These are phyloP conservation scores for Gambusia holbrooki DNA, from an alignment of 2,113 vertebrate species.

Conservation along the genomic window DNA sequence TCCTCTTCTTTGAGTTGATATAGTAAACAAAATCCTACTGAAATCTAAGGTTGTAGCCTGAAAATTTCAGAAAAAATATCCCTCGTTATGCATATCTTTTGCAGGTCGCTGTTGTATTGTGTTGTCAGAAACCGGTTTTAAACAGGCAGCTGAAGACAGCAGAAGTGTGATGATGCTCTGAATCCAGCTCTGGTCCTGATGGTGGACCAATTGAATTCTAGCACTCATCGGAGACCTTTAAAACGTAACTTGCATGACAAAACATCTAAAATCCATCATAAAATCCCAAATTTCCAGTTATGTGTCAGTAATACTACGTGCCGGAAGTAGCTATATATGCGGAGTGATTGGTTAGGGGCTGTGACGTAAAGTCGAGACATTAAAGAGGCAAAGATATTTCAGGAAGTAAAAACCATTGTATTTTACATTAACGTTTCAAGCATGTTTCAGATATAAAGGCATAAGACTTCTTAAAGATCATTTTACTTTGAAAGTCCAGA, in stretches of 20 bases:
- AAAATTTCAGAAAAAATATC: no score
- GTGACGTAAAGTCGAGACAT: conserved; percentile 10
- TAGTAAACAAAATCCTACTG: no score
- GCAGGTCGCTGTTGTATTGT: neutral
- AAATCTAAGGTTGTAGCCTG: no score
- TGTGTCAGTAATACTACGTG: conserved; percentile 17
- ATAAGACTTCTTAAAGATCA: accelerated
- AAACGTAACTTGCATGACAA: conserved; percentile 14
- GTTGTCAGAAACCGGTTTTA: neutral
- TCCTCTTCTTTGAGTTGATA: no score
- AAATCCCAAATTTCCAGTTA: conserved; percentile 1
- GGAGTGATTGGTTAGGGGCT: conserved; percentile 35
- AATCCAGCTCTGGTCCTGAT: conserved; percentile 61
- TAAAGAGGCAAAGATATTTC: neutral
- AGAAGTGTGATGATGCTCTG: conserved; percentile 29
- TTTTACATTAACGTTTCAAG: conserved; percentile 33
- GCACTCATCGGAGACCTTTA: conserved; percentile 49
- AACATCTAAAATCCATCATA: neutral
- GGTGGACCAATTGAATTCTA: conserved; percentile 48
- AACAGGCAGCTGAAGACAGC: neutral
- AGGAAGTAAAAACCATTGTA: neutral
- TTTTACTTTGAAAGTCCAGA: conserved; percentile 49
- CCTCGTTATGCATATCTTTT: no score
- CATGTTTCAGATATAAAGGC: accelerated
- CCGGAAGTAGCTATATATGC: conserved; percentile 63